These are phyloP conservation scores for Aleiodes alternator DNA, from an alignment of 2,888 invertebrate genomes.

Conservation along the genomic window DNA sequence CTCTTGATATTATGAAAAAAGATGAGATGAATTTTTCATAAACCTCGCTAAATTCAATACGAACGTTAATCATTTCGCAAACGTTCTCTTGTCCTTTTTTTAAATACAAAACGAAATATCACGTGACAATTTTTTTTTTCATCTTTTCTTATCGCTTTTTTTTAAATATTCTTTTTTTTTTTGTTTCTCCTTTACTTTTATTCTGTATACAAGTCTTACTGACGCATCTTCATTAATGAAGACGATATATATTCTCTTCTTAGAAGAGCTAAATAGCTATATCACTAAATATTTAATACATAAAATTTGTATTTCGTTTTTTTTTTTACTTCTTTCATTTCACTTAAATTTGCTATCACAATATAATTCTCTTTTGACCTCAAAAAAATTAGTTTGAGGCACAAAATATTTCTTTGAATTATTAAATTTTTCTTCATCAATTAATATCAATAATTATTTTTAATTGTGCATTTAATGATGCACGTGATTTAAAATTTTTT, in stretches of 20 bases:
- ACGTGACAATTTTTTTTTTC: constrained; percentile 65
- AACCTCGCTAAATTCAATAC: constrained; percentile 29
- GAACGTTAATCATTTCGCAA: constrained; percentile 57
- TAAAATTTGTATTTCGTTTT: constrained; percentile 35
- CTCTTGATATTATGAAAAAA: constrained; percentile 48
- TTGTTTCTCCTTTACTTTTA: neutral
- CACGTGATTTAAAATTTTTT: neutral
- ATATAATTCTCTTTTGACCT: constrained; percentile 51
- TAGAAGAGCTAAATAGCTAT: constrained; percentile 58
- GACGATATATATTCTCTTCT: constrained; percentile 63
- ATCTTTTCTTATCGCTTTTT: neutral
- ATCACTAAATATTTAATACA: constrained; percentile 27
- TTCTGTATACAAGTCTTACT: constrained; percentile 66
- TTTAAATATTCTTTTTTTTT: neutral
- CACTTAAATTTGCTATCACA: constrained; percentile 66
- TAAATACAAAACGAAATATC: constrained; percentile 63
- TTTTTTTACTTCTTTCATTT: constrained; percentile 12
- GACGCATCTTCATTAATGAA: constrained; percentile 67
- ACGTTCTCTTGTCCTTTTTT: constrained; percentile 26
- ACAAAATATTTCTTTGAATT: constrained; percentile 28
- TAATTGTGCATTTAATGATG: constrained; percentile 2
- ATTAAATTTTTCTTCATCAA: constrained; percentile 9
- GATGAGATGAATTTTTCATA: neutral
- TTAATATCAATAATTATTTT: constrained; percentile 25
- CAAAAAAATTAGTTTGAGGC: constrained; percentile 46